Evolutionary conservation across 2,888 invertebrate species (phyloP).

Genomic region (Lycaena phlaeas): DNA sequence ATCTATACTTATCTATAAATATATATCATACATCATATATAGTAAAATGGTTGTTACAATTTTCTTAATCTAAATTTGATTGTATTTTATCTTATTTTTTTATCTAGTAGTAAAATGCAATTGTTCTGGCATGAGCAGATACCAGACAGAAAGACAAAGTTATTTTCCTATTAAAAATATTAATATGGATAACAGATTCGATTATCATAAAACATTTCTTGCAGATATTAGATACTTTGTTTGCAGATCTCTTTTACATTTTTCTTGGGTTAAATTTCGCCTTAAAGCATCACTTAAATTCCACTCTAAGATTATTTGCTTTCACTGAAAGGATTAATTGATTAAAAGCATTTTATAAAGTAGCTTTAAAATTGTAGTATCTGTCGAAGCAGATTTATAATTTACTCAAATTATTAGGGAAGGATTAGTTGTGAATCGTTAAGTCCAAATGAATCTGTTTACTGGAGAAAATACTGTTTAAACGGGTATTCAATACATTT

Average conservation of each 20-base stretch:
- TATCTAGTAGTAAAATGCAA: no score
- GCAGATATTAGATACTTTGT: slow-evolving; percentile 19
- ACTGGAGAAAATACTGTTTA: no score
- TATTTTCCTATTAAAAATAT: no score
- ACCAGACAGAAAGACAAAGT: no score
- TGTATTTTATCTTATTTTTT: no score
- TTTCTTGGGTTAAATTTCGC: slow-evolving; percentile 33
- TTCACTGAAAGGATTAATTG: slow-evolving; percentile 8
- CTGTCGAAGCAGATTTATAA: not conserved
- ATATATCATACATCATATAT: no score
- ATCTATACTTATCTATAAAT: no score
- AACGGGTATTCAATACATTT: no score
- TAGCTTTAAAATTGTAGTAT: slow-evolving; percentile 3
- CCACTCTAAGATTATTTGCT: slow-evolving; percentile 7
- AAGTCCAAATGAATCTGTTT: no score
- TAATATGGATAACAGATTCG: not conserved
- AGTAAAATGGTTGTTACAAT: no score
- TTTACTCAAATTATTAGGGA: slow-evolving; percentile 4
- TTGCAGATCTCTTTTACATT: slow-evolving; percentile 28
- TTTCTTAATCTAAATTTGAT: no score
- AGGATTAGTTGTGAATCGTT: not conserved
- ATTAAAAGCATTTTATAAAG: slow-evolving; percentile 4
- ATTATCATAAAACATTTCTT: not conserved
- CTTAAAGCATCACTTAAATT: slow-evolving; percentile 18
- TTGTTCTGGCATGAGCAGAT: no score